phyloP scores from a whole-genome alignment of 2,797 vertebrate species.

The Phoxinus dragarum region DNA sequence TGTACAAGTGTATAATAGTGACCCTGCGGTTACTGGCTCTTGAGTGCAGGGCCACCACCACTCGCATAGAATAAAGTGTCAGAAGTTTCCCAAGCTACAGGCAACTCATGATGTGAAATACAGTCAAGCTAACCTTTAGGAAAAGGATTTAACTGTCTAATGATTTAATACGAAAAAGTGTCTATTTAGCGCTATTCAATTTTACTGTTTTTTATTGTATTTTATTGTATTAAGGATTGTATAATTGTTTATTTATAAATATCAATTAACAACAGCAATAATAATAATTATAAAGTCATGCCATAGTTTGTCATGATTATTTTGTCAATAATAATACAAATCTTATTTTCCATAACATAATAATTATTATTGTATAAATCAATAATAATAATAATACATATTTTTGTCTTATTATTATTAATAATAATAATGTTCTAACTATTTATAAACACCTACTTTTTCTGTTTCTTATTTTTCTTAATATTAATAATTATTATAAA shows the following conservation, averaged over 20 bases:
- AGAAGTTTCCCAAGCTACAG: neutral
- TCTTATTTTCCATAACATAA: too few species aligned
- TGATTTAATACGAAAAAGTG: neutral
- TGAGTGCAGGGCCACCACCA: neutral
- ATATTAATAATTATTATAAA: too few species aligned
- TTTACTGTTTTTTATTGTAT: too few species aligned
- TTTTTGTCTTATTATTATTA: too few species aligned
- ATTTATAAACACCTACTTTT: too few species aligned
- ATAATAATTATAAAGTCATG: too few species aligned
- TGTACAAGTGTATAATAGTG: slow-evolving; percentile 1
- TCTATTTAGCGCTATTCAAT: neutral
- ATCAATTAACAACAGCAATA: neutral
- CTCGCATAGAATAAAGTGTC: neutral
- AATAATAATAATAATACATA: too few species aligned
- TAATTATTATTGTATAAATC: too few species aligned
- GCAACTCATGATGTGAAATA: neutral
- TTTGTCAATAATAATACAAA: too few species aligned
- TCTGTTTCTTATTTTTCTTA: too few species aligned
- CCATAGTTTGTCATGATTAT: too few species aligned
- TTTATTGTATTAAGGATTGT: neutral
- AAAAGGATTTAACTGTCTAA: neutral
- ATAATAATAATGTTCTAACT: too few species aligned
- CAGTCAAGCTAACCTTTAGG: neutral
- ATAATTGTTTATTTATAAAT: neutral
- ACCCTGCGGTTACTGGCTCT: slow-evolving; percentile 9